phyloP scores from a whole-genome alignment of 2,888 invertebrate species.

The Vannuccia rotundouncinata region DNA sequence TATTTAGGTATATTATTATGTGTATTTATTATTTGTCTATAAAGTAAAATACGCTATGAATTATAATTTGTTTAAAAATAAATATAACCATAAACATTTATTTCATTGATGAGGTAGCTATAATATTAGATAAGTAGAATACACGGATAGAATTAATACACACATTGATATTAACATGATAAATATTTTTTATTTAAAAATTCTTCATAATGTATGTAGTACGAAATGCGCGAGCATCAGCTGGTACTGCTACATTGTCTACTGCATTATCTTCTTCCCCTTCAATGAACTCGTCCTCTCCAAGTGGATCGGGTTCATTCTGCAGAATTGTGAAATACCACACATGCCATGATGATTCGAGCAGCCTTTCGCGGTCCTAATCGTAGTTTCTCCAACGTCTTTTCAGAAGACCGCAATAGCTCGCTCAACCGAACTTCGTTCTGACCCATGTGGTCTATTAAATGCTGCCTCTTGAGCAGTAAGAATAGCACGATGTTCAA shows the following conservation, averaged over 20 bases:
- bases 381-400: conserved; percentile 1
- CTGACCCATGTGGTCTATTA: background rate
- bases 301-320: background rate
- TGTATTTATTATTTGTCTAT: no score
- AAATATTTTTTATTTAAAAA: conserved; percentile 1
- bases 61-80: conserved; percentile 18
- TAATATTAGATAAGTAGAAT: no score
- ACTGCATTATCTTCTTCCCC: conserved; percentile 11
- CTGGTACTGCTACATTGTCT: conserved; percentile 6
- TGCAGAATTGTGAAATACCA: background rate
- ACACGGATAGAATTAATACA: no score
- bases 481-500: background rate
- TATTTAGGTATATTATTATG: no score
- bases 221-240: conserved; percentile 17
- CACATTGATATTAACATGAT: no score
- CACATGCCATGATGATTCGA: conserved; percentile 15
- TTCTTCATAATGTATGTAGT: conserved; percentile 9
- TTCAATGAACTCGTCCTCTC: conserved; percentile 12
- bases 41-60: background rate
- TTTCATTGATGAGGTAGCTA: no score
- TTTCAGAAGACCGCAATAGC: background rate
- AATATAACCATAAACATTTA: conserved; percentile 1
- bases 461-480: conserved; percentile 12
- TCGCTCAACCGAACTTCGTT: conserved; percentile 21
- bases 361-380: background rate